Evolutionary conservation across 2,797 vertebrate genomes (phyloP).

Genomic region (Oreochromis grahami): DNA sequence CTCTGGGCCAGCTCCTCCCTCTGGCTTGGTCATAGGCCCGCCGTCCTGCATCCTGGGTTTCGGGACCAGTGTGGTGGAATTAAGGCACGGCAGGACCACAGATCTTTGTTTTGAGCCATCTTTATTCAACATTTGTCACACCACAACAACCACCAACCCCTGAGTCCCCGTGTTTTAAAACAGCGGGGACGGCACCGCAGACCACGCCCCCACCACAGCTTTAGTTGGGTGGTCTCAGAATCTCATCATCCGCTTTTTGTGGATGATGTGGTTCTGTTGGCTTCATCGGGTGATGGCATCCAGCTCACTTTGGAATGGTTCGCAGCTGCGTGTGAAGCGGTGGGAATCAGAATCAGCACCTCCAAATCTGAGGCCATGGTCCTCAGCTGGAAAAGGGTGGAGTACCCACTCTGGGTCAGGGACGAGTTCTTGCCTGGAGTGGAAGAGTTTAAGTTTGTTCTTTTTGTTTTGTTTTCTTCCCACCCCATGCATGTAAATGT

Average conservation of each 20-base stretch:
- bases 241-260: neutral
- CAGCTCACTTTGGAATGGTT: neutral
- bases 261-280: neutral
- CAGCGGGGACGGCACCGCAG: neutral
- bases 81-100: neutral
- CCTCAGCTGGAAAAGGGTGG: neutral
- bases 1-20: too few species aligned
- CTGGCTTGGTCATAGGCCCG: too few species aligned
- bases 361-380: neutral
- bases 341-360: neutral
- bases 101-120: neutral
- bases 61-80: too few species aligned
- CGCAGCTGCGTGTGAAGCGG: neutral
- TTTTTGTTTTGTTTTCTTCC: neutral
- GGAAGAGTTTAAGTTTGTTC: neutral
- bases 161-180: neutral
- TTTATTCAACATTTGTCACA: neutral
- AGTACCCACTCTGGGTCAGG: neutral
- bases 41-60: too few species aligned
- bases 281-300: neutral
- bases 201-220: neutral
- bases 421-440: neutral
- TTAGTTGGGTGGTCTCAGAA: neutral
- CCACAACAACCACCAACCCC: neutral
- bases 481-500: too few species aligned